Base-by-base conservation (phyloP, 1,140 invertebrate species). In the Atopsyche davidsoni region DNA sequence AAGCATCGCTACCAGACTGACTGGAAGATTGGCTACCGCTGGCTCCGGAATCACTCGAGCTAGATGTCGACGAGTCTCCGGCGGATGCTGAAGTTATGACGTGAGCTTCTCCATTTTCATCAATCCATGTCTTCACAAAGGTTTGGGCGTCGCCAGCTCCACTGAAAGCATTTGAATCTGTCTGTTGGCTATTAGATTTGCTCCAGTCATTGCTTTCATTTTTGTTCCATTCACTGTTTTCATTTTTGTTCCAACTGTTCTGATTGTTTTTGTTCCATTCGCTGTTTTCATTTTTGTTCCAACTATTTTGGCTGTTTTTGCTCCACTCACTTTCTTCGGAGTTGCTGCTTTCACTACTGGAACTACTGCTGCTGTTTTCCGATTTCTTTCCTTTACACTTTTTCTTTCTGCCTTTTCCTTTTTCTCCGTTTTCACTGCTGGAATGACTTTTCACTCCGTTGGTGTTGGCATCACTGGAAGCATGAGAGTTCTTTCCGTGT, bases 371-470 rank as follows among this genome's bases (percentile, higher is more conserved):
- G 6, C 19, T 24, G 34, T 22, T 38, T 11, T 39, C 18, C n/a
- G n/a, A 34, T 16, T 16, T 31, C 21, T n/a, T 32, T 21, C 18
- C 22, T 45, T 45, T 3, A 11, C 18, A 2, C 23, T 17, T 16
- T 44, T 44, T 40, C 38, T 21, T 25, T 28, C 22, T 10, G 6
- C 14, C 24, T 32, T 45, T 45, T 4, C 40, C 40, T 13, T 21
- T 21, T n/a, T 32, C 14, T 38, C 34, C 45, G 18, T 11, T 10
- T 28, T 43, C 32, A 22, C 21, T 28, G 11, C 19, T 28, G 7
- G 49, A 44, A 18, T 14, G 11, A 25, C 24, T 41, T 13, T 13
- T 31, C 16, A 11, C n/a, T 7, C 31, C 21, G 10, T 45, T 41
- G 13, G 13, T 31, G 4, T 17, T 31, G 18, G 34, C 46, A 4